Evolutionary conservation across 2,888 invertebrate species (phyloP), one percentile per base, ranked within the genome.

Genomic region (Girardia tigrina): DNA sequence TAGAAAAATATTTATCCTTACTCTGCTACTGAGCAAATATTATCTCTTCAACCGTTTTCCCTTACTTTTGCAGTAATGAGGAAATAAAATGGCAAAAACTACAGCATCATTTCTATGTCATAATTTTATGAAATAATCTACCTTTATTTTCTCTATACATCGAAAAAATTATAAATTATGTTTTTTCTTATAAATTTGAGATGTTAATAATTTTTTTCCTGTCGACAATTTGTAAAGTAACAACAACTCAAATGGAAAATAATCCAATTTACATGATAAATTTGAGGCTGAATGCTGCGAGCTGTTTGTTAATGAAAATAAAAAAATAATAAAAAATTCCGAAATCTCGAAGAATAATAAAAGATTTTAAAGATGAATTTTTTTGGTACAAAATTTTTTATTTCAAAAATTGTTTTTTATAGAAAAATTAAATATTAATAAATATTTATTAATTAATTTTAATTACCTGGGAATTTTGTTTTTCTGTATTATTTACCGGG

Each of bases 11-110:
- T 56, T 56, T 56, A 56, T 23, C 23, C 56, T 56, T 56, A 20
- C 56, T 56, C 56, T 23, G n/a, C n/a, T 8, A n/a, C 56, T 56
- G n/a, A 56, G 4, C 56, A 56, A 56, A 56, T 56, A 56, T 56
- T 56, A 56, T 56, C 56, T 56, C 56, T 56, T 56, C 56, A 56
- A 56, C 56, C 20, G n/a, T 56, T 56, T 56, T 56, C 56, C 23
- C n/a, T 8, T 20, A 20, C n/a, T 56, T 56, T 56, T 23, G 56
- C 23, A 56, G n/a, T 56, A 56, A 8, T 20, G 23, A n/a, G 23
- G 23, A 56, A 56, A 12, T 20, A 20, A 56, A 56, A 56, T 56
- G 56, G 56, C 56, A 56, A 20, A n/a, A n/a, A n/a, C 23, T 56
- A 23, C 56, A 56, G n/a, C 56, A 20, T n/a, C 23, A 56, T 56